Conservation (phyloP, 2,888 invertebrate species). For the Drosophila algonquin region DNA sequence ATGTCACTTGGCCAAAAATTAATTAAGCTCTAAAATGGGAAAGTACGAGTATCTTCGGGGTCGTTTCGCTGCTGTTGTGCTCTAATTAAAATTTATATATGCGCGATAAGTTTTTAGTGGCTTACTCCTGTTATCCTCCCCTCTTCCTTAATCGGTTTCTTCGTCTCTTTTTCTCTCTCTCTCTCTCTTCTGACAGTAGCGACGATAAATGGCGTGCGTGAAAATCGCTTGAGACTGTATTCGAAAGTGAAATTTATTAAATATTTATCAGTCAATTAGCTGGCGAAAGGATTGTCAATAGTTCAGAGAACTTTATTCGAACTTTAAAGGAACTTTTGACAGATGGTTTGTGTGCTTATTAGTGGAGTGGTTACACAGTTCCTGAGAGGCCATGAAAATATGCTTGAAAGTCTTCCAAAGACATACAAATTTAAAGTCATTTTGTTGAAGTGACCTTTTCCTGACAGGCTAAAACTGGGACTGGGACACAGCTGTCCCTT, state of each 20-base stretch:
- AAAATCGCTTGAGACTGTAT: neutral
- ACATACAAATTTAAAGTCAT: neutral
- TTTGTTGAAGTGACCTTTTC: neutral
- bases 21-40: slow-evolving; percentile 70
- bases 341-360: neutral
- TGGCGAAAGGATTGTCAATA: neutral
- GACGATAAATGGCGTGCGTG: slow-evolving; percentile 12
- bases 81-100: slow-evolving; percentile 77
- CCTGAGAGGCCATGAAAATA: neutral
- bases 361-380: neutral
- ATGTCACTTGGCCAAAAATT: slow-evolving; percentile 77
- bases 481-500: too few relatives aligned
- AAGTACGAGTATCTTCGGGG: slow-evolving; percentile 8
- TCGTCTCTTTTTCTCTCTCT: neutral
- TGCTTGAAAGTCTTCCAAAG: neutral
- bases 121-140: slow-evolving; percentile 45
- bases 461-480: too few relatives aligned
- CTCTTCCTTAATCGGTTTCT: neutral
- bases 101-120: slow-evolving; percentile 76
- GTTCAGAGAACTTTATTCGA: neutral
- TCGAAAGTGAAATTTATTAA: slow-evolving; percentile 5
- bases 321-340: neutral
- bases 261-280: slow-evolving; percentile 17
- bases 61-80: slow-evolving; percentile 14
- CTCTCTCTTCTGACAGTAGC: slow-evolving; percentile 9